These are phyloP conservation scores for Trichonephila inaurata DNA, from an alignment of 1,140 invertebrate genomes.

Conservation along the genomic window DNA sequence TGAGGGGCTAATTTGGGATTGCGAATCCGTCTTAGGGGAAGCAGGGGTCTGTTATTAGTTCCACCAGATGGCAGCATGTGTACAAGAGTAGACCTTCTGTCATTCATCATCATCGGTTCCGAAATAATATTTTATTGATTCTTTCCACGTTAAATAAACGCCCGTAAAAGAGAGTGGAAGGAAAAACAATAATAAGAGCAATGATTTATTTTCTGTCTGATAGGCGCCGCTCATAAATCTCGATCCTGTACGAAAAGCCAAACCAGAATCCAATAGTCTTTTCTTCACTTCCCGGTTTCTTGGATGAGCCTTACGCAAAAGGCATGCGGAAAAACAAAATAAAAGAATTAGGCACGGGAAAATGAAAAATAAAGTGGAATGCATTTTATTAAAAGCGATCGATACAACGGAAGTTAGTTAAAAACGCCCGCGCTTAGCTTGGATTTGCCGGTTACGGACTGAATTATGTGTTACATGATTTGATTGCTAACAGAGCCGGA, in stretches of 20 bases:
- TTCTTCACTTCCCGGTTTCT: constrained; percentile 61
- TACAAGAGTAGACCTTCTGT: constrained; percentile 56
- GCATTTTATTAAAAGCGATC: constrained; percentile 48
- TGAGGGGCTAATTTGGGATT: not conserved
- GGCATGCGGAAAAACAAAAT: constrained; percentile 42
- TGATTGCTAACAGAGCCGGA: no score
- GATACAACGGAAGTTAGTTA: constrained; percentile 29
- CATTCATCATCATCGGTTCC: constrained; percentile 74
- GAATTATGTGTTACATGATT: no score
- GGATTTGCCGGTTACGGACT: not conserved
- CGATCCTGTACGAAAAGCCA: constrained; percentile 9
- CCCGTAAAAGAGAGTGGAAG: constrained; percentile 69
- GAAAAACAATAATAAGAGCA: constrained; percentile 74
- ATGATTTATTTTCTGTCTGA: constrained; percentile 76
- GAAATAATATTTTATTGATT: constrained; percentile 77
- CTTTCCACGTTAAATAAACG: constrained; percentile 75
- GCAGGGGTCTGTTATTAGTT: constrained; percentile 46
- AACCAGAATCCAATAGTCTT: constrained; percentile 67
- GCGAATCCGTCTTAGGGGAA: not conserved
- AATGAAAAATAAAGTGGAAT: constrained; percentile 15
- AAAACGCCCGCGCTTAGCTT: not conserved
- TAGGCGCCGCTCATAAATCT: constrained; percentile 73
- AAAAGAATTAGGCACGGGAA: constrained; percentile 17
- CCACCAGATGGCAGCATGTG: constrained; percentile 75
- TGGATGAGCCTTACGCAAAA: constrained; percentile 23